These are phyloP conservation scores for Romanogobio albipinnatus DNA, from an alignment of 2,113 vertebrate species.

Conservation along the genomic window DNA sequence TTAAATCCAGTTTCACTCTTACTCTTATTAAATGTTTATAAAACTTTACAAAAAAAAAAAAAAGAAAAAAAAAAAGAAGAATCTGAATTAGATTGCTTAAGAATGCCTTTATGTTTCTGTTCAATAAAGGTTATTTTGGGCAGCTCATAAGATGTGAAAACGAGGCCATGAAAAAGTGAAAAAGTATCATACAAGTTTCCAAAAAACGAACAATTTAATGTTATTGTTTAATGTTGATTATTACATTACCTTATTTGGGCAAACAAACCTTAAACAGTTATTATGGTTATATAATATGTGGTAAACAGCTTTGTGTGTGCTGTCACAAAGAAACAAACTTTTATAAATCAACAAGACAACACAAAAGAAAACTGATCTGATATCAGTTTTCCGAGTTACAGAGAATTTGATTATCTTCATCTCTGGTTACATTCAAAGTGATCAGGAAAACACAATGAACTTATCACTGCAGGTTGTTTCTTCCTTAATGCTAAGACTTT, in stretches of 20 bases:
- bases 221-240: too few relatives aligned
- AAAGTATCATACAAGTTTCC: not conserved
- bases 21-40: not conserved
- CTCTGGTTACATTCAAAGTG: not conserved
- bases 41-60: not conserved
- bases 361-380: not conserved
- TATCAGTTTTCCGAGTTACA: not conserved
- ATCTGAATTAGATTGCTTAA: not conserved
- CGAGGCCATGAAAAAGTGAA: not conserved
- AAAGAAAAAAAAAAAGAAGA: not conserved
- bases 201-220: not conserved
- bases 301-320: not conserved
- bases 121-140: not conserved
- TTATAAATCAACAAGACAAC: too few relatives aligned
- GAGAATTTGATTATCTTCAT: not conserved
- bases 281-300: not conserved
- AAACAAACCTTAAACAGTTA: not conserved
- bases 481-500: not conserved
- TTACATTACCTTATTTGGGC: too few relatives aligned
- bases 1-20: too few relatives aligned
- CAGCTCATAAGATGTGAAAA: not conserved
- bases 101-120: not conserved
- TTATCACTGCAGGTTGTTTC: not conserved
- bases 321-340: conserved; percentile 58
- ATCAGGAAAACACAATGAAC: not conserved